Conservation (phyloP, 2,797 vertebrate genomes). For the Notolabrus celidotus region DNA sequence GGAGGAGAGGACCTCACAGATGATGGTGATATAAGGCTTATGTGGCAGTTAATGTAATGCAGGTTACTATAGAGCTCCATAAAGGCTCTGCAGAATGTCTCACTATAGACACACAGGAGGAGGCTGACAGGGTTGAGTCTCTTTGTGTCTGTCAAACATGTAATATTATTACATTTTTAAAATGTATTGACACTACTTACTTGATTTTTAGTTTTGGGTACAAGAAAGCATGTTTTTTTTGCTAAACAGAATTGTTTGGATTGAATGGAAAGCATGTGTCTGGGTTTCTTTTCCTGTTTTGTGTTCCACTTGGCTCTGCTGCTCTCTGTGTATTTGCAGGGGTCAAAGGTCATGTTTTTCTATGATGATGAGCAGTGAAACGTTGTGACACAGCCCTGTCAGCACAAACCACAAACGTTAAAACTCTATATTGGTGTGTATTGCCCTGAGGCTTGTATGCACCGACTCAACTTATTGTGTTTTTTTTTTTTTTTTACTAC, state of each 20-base stretch:
- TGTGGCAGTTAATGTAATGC: conserved; percentile 47
- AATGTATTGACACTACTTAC: conserved; percentile 37
- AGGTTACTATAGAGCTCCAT: conserved; percentile 25
- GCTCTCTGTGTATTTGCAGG: conserved; percentile 11
- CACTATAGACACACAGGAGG: not conserved
- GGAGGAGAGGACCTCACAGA: conserved; percentile 36
- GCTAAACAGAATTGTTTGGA: conserved; percentile 16
- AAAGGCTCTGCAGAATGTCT: conserved; percentile 21
- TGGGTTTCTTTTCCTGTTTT: conserved; percentile 39
- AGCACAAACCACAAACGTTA: conserved; percentile 14
- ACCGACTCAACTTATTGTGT: not conserved
- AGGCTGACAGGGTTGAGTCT: not conserved
- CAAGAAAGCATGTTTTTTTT: conserved; percentile 27
- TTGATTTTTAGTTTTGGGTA: conserved; percentile 36
- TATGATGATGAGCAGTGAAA: conserved; percentile 32
- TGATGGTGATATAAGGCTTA: conserved; percentile 34
- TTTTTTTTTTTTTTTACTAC: conserved; percentile 3
- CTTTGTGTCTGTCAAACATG: not conserved
- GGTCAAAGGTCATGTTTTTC: conserved; percentile 36
- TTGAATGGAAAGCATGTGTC: conserved; percentile 24
- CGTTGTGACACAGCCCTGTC: conserved; percentile 26
- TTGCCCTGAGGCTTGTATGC: conserved; percentile 9
- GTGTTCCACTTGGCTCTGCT: conserved; percentile 31
- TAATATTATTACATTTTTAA: conserved; percentile 1
- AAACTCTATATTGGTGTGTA: conserved; percentile 14